Conservation (phyloP, 2,797 vertebrate genomes). For the Clarias fuscus region DNA sequence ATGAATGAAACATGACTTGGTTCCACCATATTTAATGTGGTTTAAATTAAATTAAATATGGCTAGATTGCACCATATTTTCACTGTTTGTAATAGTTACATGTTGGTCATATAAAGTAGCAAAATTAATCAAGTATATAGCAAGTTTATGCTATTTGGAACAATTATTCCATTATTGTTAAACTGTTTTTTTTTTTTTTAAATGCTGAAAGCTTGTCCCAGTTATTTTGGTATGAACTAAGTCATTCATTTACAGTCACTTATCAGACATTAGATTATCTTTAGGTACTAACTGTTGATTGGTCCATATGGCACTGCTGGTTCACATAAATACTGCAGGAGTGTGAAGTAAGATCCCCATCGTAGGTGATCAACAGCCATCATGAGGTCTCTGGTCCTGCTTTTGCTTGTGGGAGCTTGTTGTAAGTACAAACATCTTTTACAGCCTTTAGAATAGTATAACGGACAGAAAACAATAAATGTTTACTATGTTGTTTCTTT, state of each 20-base stretch:
- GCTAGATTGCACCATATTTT: no score
- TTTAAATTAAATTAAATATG: no score
- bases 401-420: conserved; percentile 72
- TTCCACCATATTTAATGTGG: no score
- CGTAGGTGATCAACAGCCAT: conserved; percentile 56
- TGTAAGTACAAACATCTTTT: conserved; percentile 61
- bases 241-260: conserved; percentile 25
- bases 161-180: neutral
- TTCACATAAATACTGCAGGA: conserved; percentile 52
- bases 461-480: neutral
- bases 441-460: neutral
- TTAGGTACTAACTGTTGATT: neutral
- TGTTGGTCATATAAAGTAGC: no score
- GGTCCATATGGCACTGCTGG: conserved; percentile 10
- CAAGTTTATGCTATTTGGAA: neutral
- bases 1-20: no score
- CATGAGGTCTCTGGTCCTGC: conserved; percentile 68
- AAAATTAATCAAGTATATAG: no score
- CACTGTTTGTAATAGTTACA: no score
- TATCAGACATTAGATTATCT: conserved; percentile 24
- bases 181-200: neutral
- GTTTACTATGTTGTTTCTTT: no score
- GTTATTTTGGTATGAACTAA: neutral
- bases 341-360: conserved; percentile 23
- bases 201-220: neutral